Percentiles rank a stretch among this genome's conserved stretches.
Evolutionary conservation across 2,888 invertebrate species (phyloP).

Genomic region (Calameuta filiformis): DNA sequence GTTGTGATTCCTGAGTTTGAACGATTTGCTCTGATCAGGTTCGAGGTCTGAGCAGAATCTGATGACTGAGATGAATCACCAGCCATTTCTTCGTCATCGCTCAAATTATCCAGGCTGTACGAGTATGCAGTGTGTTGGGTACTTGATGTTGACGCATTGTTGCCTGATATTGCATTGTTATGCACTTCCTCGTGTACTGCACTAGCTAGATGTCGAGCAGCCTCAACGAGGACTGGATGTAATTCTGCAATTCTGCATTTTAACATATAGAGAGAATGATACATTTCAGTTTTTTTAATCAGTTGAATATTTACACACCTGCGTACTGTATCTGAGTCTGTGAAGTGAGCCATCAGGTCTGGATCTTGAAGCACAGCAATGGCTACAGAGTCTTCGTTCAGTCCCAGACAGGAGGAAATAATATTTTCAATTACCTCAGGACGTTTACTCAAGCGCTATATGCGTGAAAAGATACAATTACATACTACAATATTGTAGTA

Average conservation of each 20-base stretch:
- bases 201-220: slow-evolving; percentile 75
- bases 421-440: slow-evolving; percentile 75
- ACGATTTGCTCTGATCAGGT: slow-evolving; percentile 38
- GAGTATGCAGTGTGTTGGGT: slow-evolving; percentile 65
- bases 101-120: slow-evolving; percentile 69
- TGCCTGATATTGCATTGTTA: slow-evolving; percentile 43
- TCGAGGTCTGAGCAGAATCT: slow-evolving; percentile 60
- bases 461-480: slow-evolving; percentile 15
- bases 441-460: slow-evolving; percentile 56
- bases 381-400: slow-evolving; percentile 78
- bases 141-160: slow-evolving; percentile 42
- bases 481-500: background rate
- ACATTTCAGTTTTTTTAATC: background rate
- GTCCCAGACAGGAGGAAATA: slow-evolving; percentile 76
- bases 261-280: slow-evolving; percentile 14
- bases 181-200: slow-evolving; percentile 67
- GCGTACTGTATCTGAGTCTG: slow-evolving; percentile 75
- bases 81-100: slow-evolving; percentile 71
- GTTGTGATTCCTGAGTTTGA: slow-evolving; percentile 73
- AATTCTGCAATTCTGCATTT: slow-evolving; percentile 71
- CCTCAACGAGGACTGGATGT: slow-evolving; percentile 78
- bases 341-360: slow-evolving; percentile 78
- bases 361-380: slow-evolving; percentile 82
- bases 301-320: slow-evolving; percentile 52
- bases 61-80: slow-evolving; percentile 66